Evolutionary conservation across 92 coral and sea anemone genomes (phyloP).

Genomic region (Paramuricea clavata): DNA sequence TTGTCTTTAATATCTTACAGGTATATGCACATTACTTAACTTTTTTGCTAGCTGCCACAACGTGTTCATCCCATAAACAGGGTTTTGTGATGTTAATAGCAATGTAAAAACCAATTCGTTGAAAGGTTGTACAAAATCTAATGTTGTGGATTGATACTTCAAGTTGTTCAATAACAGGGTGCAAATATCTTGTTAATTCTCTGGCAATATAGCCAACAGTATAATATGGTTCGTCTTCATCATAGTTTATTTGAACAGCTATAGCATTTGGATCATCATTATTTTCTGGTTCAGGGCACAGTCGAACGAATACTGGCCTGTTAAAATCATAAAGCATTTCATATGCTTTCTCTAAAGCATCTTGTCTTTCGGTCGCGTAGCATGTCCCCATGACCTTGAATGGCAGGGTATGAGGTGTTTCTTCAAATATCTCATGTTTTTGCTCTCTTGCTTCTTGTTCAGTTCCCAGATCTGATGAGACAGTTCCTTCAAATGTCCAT

Average conservation of each 20-base stretch:
- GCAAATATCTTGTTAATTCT: slow-evolving; percentile 38
- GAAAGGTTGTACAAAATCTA: slow-evolving; percentile 58
- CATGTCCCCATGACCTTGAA: slow-evolving; percentile 41
- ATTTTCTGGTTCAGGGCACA: slow-evolving; percentile 36
- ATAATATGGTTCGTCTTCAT: slow-evolving; percentile 29
- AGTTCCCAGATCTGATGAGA: slow-evolving; percentile 7
- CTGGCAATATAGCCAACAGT: slow-evolving; percentile 32
- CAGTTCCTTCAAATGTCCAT: slow-evolving; percentile 25
- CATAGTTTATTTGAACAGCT: slow-evolving; percentile 42
- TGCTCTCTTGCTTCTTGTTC: slow-evolving; percentile 22
- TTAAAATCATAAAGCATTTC: slow-evolving; percentile 31
- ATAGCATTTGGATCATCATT: slow-evolving; percentile 38
- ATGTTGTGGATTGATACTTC: slow-evolving; percentile 44
- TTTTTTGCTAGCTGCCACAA: slow-evolving; percentile 60
- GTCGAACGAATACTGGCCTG: slow-evolving; percentile 35
- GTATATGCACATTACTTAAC: slow-evolving; percentile 49
- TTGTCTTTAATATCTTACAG: slow-evolving; percentile 10
- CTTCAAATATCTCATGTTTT: slow-evolving; percentile 7
- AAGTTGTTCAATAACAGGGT: slow-evolving; percentile 31
- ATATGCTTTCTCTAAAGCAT: slow-evolving; percentile 42
- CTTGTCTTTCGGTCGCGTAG: slow-evolving; percentile 24
- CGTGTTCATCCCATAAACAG: slow-evolving; percentile 57
- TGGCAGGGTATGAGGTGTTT: slow-evolving; percentile 34
- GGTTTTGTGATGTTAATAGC: slow-evolving; percentile 51
- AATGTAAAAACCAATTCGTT: slow-evolving; percentile 57